Base-by-base conservation (phyloP, 2,888 invertebrate species). In the Silvanus unidentatus region DNA sequence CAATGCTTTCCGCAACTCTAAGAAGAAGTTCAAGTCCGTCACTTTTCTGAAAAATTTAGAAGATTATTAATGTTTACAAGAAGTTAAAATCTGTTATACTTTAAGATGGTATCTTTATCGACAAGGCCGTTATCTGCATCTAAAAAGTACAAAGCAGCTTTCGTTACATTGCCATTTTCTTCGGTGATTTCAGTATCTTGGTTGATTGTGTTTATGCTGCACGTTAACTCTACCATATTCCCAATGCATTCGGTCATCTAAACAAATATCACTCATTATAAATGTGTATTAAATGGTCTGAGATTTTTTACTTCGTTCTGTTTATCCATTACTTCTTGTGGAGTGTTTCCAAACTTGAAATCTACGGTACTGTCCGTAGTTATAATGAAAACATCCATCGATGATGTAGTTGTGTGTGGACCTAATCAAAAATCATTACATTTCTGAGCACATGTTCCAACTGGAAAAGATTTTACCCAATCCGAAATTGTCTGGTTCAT, bases 101-200 rank as follows among this genome's bases (percentile, higher is more conserved):
- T 22, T 22, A 22, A 22, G 8, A 22, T 8, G 4, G 22, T 22
- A 8, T 22, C 22, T 5, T 8, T 22, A 22, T 22, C 22, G 8
- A 22, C 8, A 22, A 22, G 22, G 8, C 10, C n/a, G 10, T n/a
- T 32, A 9, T 74, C 39, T 3, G 40, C 60, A 15, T 75, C 62
- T 11, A 82, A 77, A 66, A 82, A 84, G 63, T 82, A 80, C 11
- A 77, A 75, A 39, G 73, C 71, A 38, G 80, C 74, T 45, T 75
- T 73, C 0, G 78, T 77, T 44, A 62, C 51, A 51, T 72, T 68
- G 2, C 68, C 69, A 57, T 1, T 13, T 9, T 72, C 64, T 8
- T 68, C 61, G 37, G 76, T 76, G 15, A 49, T 49, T 58, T 74
- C 68, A 10, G 59, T 66, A 22, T 69, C 69, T 1, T 70, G 71